Conservation (phyloP, 2,113 vertebrate species). For the Cyprinodon variegatus region DNA sequence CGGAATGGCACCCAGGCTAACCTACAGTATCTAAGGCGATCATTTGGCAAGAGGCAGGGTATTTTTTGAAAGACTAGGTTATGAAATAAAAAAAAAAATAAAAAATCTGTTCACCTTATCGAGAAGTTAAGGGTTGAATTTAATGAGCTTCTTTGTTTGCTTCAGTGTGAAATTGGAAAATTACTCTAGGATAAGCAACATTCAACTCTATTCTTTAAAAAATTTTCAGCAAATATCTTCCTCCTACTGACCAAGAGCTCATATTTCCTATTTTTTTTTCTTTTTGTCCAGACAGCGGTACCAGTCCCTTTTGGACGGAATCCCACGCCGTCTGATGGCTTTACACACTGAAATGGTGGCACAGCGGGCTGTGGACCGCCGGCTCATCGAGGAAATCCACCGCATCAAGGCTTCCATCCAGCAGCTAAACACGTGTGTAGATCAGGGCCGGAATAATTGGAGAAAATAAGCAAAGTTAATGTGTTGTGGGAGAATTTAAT, state of each 20-base stretch:
- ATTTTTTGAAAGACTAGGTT: neutral
- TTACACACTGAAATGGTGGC: conserved; percentile 85
- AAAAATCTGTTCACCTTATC: neutral
- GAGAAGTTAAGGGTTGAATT: neutral
- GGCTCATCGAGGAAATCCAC: conserved; percentile 83
- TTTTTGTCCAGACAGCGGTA: conserved; percentile 82
- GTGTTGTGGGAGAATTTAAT: neutral
- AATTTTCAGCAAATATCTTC: neutral
- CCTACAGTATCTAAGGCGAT: too few species aligned
- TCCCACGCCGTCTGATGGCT: conserved; percentile 82
- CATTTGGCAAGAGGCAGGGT: too few species aligned
- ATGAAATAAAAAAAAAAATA: neutral
- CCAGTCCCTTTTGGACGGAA: conserved; percentile 81
- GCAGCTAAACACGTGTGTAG: conserved; percentile 83
- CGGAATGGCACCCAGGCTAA: too few species aligned
- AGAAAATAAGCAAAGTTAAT: neutral
- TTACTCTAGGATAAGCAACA: neutral
- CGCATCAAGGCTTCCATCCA: conserved; percentile 83
- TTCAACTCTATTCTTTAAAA: neutral
- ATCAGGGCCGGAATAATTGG: neutral
- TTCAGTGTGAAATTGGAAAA: neutral
- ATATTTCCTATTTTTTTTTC: neutral
- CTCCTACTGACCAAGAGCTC: neutral
- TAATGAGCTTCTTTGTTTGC: neutral
- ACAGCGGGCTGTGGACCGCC: conserved; percentile 81